Evolutionary conservation across 2,797 vertebrate genomes (phyloP).

Genomic region (Neosilurus hyrtlii): DNA sequence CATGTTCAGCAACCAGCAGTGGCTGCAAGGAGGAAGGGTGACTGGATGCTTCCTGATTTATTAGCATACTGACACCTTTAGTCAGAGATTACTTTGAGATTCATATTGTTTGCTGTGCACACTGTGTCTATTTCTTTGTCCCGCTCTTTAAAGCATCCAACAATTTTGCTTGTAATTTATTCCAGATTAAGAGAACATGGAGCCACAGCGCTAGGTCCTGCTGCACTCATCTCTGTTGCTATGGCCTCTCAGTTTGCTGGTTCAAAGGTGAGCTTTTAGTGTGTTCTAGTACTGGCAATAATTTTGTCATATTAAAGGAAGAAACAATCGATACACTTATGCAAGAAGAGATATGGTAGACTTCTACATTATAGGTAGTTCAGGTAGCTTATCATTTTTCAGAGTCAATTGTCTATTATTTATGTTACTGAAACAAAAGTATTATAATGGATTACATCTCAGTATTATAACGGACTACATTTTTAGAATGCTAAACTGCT

Average conservation of each 20-base stretch:
- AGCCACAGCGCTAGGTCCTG: conserved; percentile 75
- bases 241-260: conserved; percentile 75
- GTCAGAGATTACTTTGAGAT: neutral
- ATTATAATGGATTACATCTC: too few relatives aligned
- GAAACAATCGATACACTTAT: neutral
- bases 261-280: conserved; percentile 69
- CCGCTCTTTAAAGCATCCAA: neutral
- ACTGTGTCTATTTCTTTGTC: neutral
- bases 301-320: neutral
- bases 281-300: neutral
- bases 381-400: too few relatives aligned
- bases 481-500: neutral
- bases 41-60: neutral
- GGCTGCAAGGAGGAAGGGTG: neutral
- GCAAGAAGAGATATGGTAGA: neutral
- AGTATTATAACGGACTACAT: neutral
- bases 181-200: conserved; percentile 72
- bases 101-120: neutral
- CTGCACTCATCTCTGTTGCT: conserved; percentile 72
- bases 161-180: neutral
- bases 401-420: neutral
- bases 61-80: neutral
- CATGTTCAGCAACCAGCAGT: neutral
- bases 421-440: neutral
- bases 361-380: neutral